These are phyloP conservation scores for Saccostrea echinata DNA, from an alignment of 1,140 invertebrate species.

Conservation along the genomic window DNA sequence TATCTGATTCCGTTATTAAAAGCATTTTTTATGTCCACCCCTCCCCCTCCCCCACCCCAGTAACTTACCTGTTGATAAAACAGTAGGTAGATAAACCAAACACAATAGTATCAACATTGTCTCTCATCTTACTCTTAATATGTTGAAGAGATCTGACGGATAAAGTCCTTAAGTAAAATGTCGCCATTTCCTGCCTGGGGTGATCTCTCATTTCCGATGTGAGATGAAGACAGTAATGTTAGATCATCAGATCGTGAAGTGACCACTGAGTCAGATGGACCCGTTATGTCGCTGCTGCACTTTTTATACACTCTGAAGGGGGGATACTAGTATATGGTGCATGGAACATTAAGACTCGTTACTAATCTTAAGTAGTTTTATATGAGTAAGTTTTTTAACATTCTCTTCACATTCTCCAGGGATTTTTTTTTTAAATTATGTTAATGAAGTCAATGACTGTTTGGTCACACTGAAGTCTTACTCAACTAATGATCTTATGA, in stretches of 20 bases:
- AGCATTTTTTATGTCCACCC: too few species aligned
- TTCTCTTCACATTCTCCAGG: too few species aligned
- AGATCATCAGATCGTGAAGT: conserved; percentile 3
- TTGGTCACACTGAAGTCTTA: too few species aligned
- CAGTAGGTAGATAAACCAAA: not conserved
- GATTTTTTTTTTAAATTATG: too few species aligned
- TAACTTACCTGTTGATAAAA: conserved; percentile 14
- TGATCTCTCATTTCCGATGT: not conserved
- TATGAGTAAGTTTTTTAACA: too few species aligned
- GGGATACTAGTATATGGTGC: too few species aligned
- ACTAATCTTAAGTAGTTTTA: too few species aligned
- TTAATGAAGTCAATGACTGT: too few species aligned
- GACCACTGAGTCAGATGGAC: conserved; percentile 6
- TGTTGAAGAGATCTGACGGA: not conserved
- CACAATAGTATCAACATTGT: conserved; percentile 24
- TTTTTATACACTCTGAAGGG: not conserved
- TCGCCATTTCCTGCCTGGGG: conserved; percentile 19
- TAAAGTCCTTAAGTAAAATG: conserved; percentile 13
- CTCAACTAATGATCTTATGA: too few species aligned
- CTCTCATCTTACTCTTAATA: not conserved
- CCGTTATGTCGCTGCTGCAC: not conserved
- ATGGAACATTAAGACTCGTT: too few species aligned
- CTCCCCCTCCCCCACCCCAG: not conserved
- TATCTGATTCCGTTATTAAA: too few species aligned
- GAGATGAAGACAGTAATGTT: conserved; percentile 1